Evolutionary conservation across 2,797 vertebrate species (phyloP).

Genomic region (Decapterus maruadsi): DNA sequence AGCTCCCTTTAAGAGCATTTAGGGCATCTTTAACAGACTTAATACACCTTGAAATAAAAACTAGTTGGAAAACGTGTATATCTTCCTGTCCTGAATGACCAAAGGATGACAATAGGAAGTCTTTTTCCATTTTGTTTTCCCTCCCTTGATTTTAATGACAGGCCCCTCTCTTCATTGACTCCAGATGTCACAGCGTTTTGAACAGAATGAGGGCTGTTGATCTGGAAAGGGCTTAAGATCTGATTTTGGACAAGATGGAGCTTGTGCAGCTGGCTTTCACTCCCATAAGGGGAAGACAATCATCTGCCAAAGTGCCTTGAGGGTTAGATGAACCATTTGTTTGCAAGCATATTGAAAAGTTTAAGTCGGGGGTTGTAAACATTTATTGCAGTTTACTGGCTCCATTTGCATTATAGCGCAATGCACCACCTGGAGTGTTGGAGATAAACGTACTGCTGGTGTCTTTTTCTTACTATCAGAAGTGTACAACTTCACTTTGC

Average conservation of each 20-base stretch:
- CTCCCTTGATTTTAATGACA: constrained; percentile 59
- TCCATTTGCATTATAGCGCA: constrained; percentile 60
- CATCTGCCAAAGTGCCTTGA: constrained; percentile 70
- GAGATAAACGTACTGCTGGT: constrained; percentile 51
- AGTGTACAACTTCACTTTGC: constrained; percentile 39
- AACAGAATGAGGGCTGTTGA: constrained; percentile 59
- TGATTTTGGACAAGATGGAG: constrained; percentile 72
- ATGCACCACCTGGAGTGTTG: constrained; percentile 66
- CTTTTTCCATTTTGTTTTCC: constrained; percentile 28
- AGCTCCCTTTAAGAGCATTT: constrained; percentile 64
- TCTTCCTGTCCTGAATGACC: constrained; percentile 12
- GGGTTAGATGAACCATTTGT: constrained; percentile 71
- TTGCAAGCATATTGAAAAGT: constrained; percentile 73
- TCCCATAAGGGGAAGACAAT: constrained; percentile 57
- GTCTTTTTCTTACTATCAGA: constrained; percentile 40
- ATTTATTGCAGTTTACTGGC: constrained; percentile 75
- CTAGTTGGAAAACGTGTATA: constrained; percentile 12
- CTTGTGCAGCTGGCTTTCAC: constrained; percentile 74
- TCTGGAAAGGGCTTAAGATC: constrained; percentile 60
- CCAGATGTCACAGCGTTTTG: constrained; percentile 76
- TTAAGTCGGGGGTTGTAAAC: constrained; percentile 77
- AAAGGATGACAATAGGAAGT: constrained; percentile 49
- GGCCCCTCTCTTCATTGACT: constrained; percentile 66
- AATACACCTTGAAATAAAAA: constrained; percentile 59
- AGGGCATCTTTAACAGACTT: constrained; percentile 56